Percentiles rank a stretch among this genome's conserved stretches.
Conservation (phyloP, 2,888 invertebrate species). For the Prosopocoilus inquinatus region DNA sequence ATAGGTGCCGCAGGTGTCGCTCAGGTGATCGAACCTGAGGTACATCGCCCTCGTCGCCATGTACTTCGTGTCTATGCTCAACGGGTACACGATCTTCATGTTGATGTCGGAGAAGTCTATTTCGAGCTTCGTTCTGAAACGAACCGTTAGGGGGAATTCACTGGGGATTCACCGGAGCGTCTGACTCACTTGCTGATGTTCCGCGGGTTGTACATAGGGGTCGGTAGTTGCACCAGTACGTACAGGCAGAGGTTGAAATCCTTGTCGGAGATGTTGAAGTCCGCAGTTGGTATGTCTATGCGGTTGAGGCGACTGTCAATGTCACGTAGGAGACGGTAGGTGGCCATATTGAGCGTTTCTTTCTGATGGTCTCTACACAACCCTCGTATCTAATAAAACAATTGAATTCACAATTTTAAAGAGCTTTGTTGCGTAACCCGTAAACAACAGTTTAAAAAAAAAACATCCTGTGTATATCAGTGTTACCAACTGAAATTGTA, state of each 20-base stretch:
- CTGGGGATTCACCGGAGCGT: not conserved
- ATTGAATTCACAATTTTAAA: no score
- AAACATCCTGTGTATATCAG: no score
- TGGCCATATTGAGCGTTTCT: slow-evolving; percentile 51
- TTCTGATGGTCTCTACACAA: slow-evolving; percentile 50
- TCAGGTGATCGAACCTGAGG: slow-evolving; percentile 56
- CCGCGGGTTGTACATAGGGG: slow-evolving; percentile 42
- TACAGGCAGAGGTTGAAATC: slow-evolving; percentile 52
- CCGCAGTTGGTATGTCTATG: slow-evolving; percentile 51
- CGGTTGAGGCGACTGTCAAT: slow-evolving; percentile 51
- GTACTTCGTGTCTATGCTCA: slow-evolving; percentile 47
- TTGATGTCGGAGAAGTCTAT: slow-evolving; percentile 51
- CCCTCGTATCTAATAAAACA: slow-evolving; percentile 42
- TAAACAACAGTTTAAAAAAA: no score
- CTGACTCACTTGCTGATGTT: slow-evolving; percentile 27
- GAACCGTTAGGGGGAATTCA: not conserved
- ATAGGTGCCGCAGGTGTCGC: slow-evolving; percentile 49
- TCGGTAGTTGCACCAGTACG: slow-evolving; percentile 51
- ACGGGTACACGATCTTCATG: slow-evolving; percentile 51
- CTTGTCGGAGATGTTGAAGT: slow-evolving; percentile 45
- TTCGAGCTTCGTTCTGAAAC: slow-evolving; percentile 47
- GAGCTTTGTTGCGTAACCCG: no score
- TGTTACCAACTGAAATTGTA: no score
- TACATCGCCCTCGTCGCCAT: slow-evolving; percentile 54
- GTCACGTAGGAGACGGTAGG: slow-evolving; percentile 52